phyloP scores from a whole-genome alignment of 2,797 vertebrate species.

The Zenarchopterus dispar region DNA sequence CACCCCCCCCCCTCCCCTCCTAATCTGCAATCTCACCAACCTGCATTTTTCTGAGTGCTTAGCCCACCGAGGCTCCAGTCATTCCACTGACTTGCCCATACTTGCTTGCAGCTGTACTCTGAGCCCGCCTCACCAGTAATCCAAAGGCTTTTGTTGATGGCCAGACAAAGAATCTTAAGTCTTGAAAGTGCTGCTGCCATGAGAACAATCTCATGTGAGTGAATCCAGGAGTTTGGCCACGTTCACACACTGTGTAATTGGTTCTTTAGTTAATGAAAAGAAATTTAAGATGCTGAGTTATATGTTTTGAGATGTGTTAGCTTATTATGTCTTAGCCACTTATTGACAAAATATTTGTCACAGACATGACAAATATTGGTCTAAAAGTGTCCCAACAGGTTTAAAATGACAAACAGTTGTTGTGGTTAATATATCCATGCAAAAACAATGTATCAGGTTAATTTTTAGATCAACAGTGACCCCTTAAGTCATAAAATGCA shows the following conservation, averaged over 20 bases:
- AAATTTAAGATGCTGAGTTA: neutral
- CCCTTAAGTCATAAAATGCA: constrained; percentile 21
- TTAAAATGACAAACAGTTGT: constrained; percentile 9
- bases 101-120: constrained; percentile 74
- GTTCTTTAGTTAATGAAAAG: neutral
- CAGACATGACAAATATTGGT: neutral
- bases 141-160: constrained; percentile 72
- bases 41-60: constrained; percentile 81
- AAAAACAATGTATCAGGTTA: neutral
- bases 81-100: constrained; percentile 80
- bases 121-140: constrained; percentile 72
- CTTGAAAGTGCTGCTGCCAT: constrained; percentile 66
- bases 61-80: constrained; percentile 81
- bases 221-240: constrained; percentile 43
- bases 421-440: constrained; percentile 2
- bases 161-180: constrained; percentile 77
- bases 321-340: neutral
- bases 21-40: constrained; percentile 83
- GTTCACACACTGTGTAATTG: neutral
- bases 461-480: constrained; percentile 59
- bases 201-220: constrained; percentile 65
- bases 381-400: neutral
- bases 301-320: neutral
- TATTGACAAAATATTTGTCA: neutral
- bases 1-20: constrained; percentile 25